Base-by-base conservation (phyloP, 2,797 vertebrate species). In the Gymnothorax javanicus region DNA sequence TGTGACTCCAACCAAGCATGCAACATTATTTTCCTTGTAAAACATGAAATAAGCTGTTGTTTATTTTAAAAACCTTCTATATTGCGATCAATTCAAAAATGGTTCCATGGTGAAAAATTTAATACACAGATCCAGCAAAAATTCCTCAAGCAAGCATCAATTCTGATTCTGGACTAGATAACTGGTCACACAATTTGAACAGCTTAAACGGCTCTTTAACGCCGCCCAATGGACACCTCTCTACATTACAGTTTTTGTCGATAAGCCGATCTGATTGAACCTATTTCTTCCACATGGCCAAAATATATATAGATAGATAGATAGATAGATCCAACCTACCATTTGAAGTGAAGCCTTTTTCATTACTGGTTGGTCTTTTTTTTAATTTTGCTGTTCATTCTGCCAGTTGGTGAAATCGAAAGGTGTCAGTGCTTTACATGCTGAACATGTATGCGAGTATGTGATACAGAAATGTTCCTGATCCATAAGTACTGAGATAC, bases 221-320 rank as follows among this genome's bases (percentile, higher is more conserved):
- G 86, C 91, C 91, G 90, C 89, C 91, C 89, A 82, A 86, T 91
- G 91, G 86, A 60, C 54, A 56, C 43, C 73, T 82, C 12, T n/a
- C 5, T 11, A 56, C 33, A 33, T 15, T 20, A 58, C 60, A 20
- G 60, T 17, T 62, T 15, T 62, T 2, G 13, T 62, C 20, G 4
- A 13, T 62, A 20, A 62, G 20, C 60, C 20, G 60, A 62, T 62
- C 15, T 20, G 20, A 17, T 20, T 62, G 13, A 62, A 17, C 12
- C 17, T 3, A 60, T 60, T 60, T 64, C 62, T 23, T 64, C 17
- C 62, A 17, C 33, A 43, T 43, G 33, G 33, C 33, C 33, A 43
- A 43, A 43, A 43, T 1, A 43, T 1, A 43, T 43, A 43, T 1
- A 43, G 2, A 43, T 43, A 43, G 2, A 43, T 43, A 43, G 33